Conservation (phyloP, 2,113 vertebrate species). For the Halcyon senegalensis region DNA sequence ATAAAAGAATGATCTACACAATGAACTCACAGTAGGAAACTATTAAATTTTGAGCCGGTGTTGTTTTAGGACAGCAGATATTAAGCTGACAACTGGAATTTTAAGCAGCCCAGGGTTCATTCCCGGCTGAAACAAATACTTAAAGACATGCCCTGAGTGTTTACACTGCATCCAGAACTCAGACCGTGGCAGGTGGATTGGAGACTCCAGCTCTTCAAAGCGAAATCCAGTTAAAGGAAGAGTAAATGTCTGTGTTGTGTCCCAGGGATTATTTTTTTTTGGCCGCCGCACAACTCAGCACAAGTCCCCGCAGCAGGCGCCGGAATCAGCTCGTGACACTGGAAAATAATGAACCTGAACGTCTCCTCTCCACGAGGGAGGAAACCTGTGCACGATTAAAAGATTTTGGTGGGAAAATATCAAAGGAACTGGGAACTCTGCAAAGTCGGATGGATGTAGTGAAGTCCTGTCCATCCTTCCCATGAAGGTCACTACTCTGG, state of each 20-base stretch:
- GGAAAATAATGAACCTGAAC: not conserved
- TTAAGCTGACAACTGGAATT: not conserved
- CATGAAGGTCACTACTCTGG: not conserved
- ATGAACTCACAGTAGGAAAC: not conserved
- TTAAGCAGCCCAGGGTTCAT: not conserved
- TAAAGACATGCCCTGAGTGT: not conserved
- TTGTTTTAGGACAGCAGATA: not conserved
- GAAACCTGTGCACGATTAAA: not conserved
- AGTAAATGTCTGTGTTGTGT: not conserved
- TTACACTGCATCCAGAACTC: not conserved
- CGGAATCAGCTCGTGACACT: not conserved
- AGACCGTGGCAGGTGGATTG: not conserved
- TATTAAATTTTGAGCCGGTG: not conserved
- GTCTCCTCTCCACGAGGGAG: not conserved
- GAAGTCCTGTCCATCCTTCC: not conserved
- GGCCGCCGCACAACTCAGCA: accelerated
- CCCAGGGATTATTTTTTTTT: not conserved
- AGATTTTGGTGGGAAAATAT: not conserved
- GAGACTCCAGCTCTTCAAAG: not conserved
- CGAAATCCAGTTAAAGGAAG: not conserved
- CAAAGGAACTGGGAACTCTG: not conserved
- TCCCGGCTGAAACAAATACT: not conserved
- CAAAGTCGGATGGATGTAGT: not conserved
- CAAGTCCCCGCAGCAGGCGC: not conserved
- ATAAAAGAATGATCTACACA: not conserved